These are phyloP conservation scores for Corydoras sp. DNA, from an alignment of 2,113 vertebrate species.

Conservation along the genomic window DNA sequence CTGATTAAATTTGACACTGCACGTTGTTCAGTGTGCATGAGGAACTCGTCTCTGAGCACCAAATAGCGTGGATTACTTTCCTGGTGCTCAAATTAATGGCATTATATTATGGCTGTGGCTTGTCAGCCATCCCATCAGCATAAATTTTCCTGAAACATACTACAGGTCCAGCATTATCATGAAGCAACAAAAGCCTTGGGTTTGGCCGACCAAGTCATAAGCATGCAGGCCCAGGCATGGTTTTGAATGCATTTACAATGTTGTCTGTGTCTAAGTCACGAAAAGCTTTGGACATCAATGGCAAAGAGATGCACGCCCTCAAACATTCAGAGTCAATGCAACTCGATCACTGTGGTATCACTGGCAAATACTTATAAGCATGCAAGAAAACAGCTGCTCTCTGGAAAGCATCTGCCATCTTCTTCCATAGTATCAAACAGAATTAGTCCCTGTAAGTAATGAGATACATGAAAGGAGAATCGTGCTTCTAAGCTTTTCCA, in stretches of 20 bases:
- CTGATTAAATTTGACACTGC: slow-evolving; percentile 45
- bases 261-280: slow-evolving; percentile 34
- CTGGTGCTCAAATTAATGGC: slow-evolving; percentile 14
- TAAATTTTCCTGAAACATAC: slow-evolving; percentile 34
- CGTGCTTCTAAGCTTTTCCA: slow-evolving; percentile 27
- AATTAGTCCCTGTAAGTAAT: slow-evolving; percentile 29
- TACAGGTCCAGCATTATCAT: slow-evolving; percentile 9
- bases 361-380: not conserved
- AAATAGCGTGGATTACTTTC: slow-evolving; percentile 1
- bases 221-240: slow-evolving; percentile 12
- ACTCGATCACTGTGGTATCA: slow-evolving; percentile 6
- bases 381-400: slow-evolving; percentile 6
- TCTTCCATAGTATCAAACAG: slow-evolving; percentile 22
- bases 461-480: slow-evolving; percentile 32
- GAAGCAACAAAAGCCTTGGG: slow-evolving; percentile 1
- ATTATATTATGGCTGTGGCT: slow-evolving; percentile 43
- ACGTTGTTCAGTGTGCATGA: slow-evolving; percentile 30
- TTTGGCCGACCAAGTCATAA: slow-evolving; percentile 17
- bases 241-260: slow-evolving; percentile 13
- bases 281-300: slow-evolving; percentile 14
- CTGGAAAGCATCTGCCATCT: slow-evolving; percentile 29
- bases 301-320: slow-evolving; percentile 7
- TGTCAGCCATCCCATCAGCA: slow-evolving; percentile 42
- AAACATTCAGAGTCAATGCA: slow-evolving; percentile 6
- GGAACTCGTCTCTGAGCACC: slow-evolving; percentile 28